phyloP scores from a whole-genome alignment of 2,888 invertebrate species.

The Serrognathus titanus region DNA sequence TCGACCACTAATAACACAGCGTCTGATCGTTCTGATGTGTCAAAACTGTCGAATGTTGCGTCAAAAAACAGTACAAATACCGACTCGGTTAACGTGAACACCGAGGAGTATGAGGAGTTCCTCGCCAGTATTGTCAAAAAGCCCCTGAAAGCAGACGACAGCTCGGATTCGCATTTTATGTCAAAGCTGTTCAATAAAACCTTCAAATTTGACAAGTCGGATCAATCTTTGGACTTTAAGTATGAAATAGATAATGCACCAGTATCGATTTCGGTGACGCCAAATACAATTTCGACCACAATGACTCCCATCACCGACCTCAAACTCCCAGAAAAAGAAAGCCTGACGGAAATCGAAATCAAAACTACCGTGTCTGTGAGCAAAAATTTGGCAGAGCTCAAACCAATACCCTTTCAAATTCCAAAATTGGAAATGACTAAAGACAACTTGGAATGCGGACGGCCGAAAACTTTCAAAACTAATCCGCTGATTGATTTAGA shows the following conservation, averaged over 20 bases:
- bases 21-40: background rate
- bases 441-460: background rate
- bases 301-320: background rate
- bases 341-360: background rate
- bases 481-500: conserved; percentile 10
- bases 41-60: conserved; percentile 2
- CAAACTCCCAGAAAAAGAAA: background rate
- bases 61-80: conserved; percentile 8
- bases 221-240: background rate
- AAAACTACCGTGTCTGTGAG: background rate
- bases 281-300: background rate
- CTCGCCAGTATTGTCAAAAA: conserved; percentile 2
- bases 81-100: conserved; percentile 9
- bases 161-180: background rate
- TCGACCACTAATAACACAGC: background rate
- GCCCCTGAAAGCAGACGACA: background rate
- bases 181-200: background rate
- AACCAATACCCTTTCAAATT: background rate
- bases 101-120: conserved; percentile 13
- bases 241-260: background rate
- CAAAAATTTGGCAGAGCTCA: background rate
- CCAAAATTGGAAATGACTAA: background rate
- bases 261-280: background rate
- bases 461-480: background rate
- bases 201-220: background rate